A percentile compares a stretch with the other conserved stretches of the same genome.
These are phyloP conservation scores for Orthosia gothica DNA, from an alignment of 2,888 invertebrate genomes.

Conservation along the genomic window DNA sequence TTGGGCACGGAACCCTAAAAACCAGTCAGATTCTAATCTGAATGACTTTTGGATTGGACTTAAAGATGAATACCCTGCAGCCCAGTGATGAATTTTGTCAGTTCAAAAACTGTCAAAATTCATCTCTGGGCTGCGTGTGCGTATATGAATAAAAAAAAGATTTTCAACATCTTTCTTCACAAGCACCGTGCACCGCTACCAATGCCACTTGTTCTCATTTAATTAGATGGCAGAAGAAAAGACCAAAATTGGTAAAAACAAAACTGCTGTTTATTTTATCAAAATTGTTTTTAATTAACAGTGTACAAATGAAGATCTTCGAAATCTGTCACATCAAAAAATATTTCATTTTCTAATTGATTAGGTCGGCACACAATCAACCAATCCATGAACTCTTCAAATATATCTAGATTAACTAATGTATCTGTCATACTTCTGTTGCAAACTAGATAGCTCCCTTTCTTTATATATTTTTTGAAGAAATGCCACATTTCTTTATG, in stretches of 20 bases:
- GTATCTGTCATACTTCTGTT: constrained; percentile 92
- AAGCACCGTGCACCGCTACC: not conserved
- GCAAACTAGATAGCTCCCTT: constrained; percentile 91
- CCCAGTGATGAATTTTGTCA: not conserved
- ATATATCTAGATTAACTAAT: constrained; percentile 86
- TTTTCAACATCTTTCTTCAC: not conserved
- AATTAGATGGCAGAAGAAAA: not conserved
- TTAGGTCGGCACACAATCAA: constrained; percentile 84
- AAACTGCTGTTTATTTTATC: not conserved
- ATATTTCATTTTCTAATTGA: constrained; percentile 87
- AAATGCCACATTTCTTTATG: constrained; percentile 93
- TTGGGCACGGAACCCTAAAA: no score
- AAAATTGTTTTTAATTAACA: constrained; percentile 83
- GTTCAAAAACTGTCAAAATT: no score
- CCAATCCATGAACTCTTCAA: constrained; percentile 89
- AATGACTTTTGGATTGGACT: no score
- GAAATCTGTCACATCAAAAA: constrained; percentile 85
- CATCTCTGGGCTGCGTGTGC: no score
- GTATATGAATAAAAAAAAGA: no score
- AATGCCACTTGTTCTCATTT: not conserved
- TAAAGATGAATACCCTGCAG: no score
- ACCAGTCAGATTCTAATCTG: no score
- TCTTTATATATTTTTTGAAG: constrained; percentile 89
- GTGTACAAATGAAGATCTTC: constrained; percentile 85
- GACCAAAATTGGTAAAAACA: not conserved